A percentile compares a stretch with the other conserved stretches of the same genome.
These are phyloP conservation scores for Emmelina monodactyla DNA, from an alignment of 2,888 invertebrate species.

Conservation along the genomic window DNA sequence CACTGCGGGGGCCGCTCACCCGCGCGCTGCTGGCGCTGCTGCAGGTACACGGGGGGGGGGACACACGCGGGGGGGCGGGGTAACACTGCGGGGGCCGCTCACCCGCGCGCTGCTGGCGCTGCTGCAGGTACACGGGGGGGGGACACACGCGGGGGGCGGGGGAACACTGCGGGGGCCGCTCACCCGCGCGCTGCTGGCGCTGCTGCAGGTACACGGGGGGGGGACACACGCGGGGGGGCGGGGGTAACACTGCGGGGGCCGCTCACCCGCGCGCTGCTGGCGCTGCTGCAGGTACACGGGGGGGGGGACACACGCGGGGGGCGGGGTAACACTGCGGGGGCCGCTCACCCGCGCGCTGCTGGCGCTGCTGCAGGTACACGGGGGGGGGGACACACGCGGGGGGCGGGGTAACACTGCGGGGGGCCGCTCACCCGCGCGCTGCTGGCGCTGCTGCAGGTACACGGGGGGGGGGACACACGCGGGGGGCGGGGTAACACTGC, in stretches of 20 bases:
- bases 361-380: slow-evolving; percentile 37
- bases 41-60: no score
- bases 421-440: slow-evolving; percentile 38
- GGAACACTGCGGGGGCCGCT: slow-evolving; percentile 34
- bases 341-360: slow-evolving; percentile 39
- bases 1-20: slow-evolving; percentile 30
- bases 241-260: slow-evolving; percentile 45
- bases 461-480: no score
- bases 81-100: slow-evolving; percentile 43
- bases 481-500: slow-evolving; percentile 48
- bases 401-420: slow-evolving; percentile 43
- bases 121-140: no score
- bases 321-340: slow-evolving; percentile 41
- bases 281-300: no score
- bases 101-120: slow-evolving; percentile 34
- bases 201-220: slow-evolving; percentile 56
- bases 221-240: slow-evolving; percentile 62
- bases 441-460: slow-evolving; percentile 36
- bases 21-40: slow-evolving; percentile 37
- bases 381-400: no score
- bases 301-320: no score
- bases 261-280: slow-evolving; percentile 34
- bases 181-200: slow-evolving; percentile 31
- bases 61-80: slow-evolving; percentile 50
- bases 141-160: no score